Evolutionary conservation across 2,888 invertebrate species (phyloP).

Genomic region (Carabus problematicus): DNA sequence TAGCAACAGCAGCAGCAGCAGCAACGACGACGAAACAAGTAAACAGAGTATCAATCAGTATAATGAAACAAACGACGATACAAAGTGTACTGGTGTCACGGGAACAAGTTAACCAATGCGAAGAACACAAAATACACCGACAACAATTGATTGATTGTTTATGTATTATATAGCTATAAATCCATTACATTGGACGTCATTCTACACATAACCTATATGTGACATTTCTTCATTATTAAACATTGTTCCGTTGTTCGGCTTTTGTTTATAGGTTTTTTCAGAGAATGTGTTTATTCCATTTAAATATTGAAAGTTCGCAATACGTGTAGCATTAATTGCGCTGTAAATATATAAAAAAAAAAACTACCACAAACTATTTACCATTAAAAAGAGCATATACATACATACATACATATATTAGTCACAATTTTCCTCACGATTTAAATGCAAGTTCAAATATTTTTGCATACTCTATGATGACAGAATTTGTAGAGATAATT

Average conservation of each 20-base stretch:
- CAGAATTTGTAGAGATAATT: constrained; percentile 31
- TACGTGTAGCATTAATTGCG: constrained; percentile 58
- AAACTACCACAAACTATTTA: constrained; percentile 15
- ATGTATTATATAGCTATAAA: no score
- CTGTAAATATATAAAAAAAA: constrained; percentile 53
- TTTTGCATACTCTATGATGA: constrained; percentile 36
- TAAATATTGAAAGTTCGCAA: constrained; percentile 54
- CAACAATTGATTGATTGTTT: not conserved
- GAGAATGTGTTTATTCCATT: constrained; percentile 37
- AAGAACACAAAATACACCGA: no score
- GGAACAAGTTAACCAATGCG: no score
- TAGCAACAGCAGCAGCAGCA: no score
- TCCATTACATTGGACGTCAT: not conserved
- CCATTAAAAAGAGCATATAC: constrained; percentile 35
- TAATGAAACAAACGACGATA: no score
- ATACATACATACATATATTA: constrained; percentile 14
- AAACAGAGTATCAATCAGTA: no score
- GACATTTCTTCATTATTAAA: no score
- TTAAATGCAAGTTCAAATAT: constrained; percentile 38
- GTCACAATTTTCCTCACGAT: constrained; percentile 36
- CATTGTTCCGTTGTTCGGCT: constrained; percentile 3
- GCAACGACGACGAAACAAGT: no score
- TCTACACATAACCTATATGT: not conserved
- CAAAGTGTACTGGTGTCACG: no score
- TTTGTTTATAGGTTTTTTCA: not conserved